A percentile compares a stretch with the other conserved stretches of the same genome.
phyloP scores from a whole-genome alignment of 1,140 invertebrate genomes.

The Diuraphis noxia region DNA sequence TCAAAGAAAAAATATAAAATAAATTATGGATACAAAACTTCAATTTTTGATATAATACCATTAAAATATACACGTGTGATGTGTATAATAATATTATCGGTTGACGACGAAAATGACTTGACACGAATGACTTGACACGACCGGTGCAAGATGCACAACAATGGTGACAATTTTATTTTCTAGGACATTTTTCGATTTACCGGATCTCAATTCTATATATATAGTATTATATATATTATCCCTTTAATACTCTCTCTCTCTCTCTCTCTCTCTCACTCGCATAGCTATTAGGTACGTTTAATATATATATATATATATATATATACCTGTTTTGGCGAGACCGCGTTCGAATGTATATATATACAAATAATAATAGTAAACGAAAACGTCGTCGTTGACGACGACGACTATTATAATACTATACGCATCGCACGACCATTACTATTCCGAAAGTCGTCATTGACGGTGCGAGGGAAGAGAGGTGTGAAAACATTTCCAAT shows the following conservation, averaged over 20 bases:
- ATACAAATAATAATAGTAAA: neutral
- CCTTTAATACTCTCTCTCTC: neutral
- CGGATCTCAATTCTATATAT: neutral
- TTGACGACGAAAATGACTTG: neutral
- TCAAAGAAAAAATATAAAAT: too few species aligned
- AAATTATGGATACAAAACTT: too few species aligned
- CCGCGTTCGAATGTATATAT: neutral
- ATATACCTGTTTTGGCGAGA: neutral
- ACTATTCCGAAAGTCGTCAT: neutral
- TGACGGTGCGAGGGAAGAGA: neutral
- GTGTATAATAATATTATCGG: too few species aligned
- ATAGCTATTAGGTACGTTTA: neutral
- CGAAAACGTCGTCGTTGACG: neutral
- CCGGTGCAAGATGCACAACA: neutral
- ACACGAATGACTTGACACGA: neutral
- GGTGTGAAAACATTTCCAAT: constrained; percentile 48
- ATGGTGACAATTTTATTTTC: neutral
- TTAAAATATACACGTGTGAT: neutral
- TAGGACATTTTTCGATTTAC: neutral
- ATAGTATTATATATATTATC: neutral
- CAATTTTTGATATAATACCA: neutral
- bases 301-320: too few species aligned
- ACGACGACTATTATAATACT: neutral
- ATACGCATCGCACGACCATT: neutral
- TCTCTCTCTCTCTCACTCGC: too few species aligned